These are phyloP conservation scores for Psittacara wagleri DNA, from an alignment of 2,113 vertebrate genomes.

Conservation along the genomic window DNA sequence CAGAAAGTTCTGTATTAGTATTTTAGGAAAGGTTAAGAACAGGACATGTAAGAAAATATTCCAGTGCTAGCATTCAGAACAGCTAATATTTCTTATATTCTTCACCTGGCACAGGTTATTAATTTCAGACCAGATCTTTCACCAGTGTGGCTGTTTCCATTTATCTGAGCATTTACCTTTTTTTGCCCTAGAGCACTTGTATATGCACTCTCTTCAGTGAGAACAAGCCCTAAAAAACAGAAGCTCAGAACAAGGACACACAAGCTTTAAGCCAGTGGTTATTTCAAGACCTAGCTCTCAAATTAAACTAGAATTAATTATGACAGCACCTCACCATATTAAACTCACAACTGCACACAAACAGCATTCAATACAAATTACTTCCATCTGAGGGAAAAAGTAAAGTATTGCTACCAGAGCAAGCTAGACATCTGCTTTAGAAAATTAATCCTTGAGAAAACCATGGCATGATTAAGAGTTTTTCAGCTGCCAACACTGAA, in stretches of 20 bases:
- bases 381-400: background rate
- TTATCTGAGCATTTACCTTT: background rate
- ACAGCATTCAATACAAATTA: background rate
- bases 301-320: background rate
- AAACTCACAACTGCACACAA: background rate
- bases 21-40: background rate
- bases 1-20: background rate
- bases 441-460: background rate
- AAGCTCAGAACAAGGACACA: background rate
- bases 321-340: background rate
- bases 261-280: background rate
- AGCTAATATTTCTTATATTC: background rate
- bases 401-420: background rate
- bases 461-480: background rate
- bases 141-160: background rate
- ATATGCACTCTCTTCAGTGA: background rate
- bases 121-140: background rate
- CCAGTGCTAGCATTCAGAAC: background rate
- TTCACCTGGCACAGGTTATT: background rate
- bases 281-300: background rate
- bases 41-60: background rate
- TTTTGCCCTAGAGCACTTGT: background rate
- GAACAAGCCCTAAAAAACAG: background rate
- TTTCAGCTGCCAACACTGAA: background rate
- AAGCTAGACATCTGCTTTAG: slow-evolving; percentile 3